phyloP scores from a whole-genome alignment of 2,113 vertebrate species.

The Erythrolamprus reginae region DNA sequence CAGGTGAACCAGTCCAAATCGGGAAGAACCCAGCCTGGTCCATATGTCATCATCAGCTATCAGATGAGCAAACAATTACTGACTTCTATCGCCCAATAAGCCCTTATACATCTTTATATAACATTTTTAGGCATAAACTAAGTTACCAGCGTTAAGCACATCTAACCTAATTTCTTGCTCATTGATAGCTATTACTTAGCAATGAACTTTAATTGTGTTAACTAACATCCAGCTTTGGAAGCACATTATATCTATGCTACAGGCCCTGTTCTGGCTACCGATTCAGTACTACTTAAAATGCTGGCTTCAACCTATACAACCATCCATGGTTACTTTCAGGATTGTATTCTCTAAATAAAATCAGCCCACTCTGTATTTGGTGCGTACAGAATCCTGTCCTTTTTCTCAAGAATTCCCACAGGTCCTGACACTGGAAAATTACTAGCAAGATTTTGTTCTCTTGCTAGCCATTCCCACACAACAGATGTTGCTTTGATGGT shows the following conservation, averaged over 20 bases:
- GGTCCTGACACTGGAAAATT: background rate
- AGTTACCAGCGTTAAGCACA: background rate
- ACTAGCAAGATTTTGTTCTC: background rate
- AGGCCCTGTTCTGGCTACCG: background rate
- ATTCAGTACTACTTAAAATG: background rate
- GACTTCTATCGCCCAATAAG: background rate
- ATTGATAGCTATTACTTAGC: background rate
- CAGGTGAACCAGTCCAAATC: no score
- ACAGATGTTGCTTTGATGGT: background rate
- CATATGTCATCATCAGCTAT: background rate
- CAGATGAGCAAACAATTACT: background rate
- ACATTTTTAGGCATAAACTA: background rate
- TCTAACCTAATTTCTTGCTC: background rate
- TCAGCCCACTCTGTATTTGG: background rate
- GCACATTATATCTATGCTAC: background rate
- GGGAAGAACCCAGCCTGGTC: background rate
- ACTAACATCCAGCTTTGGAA: background rate
- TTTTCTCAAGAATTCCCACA: background rate
- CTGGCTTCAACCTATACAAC: background rate
- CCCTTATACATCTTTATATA: background rate
- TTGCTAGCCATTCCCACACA: background rate
- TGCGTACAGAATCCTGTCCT: background rate
- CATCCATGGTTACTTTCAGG: background rate
- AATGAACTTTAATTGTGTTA: background rate
- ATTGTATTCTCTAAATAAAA: background rate